Evolutionary conservation across 2,888 invertebrate species (phyloP).

Genomic region (Cylloceria caligata): DNA sequence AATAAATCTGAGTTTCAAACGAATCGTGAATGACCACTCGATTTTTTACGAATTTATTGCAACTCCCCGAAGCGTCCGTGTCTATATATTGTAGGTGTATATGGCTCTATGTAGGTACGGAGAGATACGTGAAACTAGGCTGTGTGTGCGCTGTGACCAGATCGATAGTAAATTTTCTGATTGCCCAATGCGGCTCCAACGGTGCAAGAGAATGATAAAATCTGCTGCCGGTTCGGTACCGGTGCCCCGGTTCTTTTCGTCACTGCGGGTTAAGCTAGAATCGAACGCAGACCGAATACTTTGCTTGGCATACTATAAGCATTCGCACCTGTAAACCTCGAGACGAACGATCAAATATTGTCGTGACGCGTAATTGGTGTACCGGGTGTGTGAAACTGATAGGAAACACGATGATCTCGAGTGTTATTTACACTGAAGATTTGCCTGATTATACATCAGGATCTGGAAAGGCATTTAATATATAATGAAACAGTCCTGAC

Average conservation of each 20-base stretch:
- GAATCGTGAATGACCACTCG: conserved; percentile 71
- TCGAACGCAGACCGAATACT: neutral
- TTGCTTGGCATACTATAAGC: conserved; percentile 7
- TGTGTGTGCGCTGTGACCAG: conserved; percentile 51
- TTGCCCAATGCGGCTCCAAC: conserved; percentile 28
- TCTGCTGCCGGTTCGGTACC: too few species aligned
- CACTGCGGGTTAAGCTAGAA: conserved; percentile 6
- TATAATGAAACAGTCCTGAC: neutral
- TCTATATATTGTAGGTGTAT: conserved; percentile 1
- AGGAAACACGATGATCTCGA: too few species aligned
- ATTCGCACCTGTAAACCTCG: conserved; percentile 39
- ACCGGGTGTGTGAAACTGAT: too few species aligned
- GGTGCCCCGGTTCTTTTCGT: conserved; percentile 37
- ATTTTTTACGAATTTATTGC: conserved; percentile 68
- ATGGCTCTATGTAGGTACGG: neutral
- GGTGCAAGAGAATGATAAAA: conserved; percentile 41
- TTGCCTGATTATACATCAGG: too few species aligned
- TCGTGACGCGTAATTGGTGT: neutral
- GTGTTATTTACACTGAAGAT: too few species aligned
- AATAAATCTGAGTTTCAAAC: conserved; percentile 68
- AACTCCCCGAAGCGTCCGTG: neutral
- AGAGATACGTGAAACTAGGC: conserved; percentile 34
- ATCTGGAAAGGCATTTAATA: too few species aligned
- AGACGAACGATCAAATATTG: conserved; percentile 34
- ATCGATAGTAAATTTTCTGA: conserved; percentile 64